Percentiles rank a stretch among this genome's conserved stretches.
phyloP scores from a whole-genome alignment of 2,888 invertebrate genomes.

The Himalopsyche japonica region DNA sequence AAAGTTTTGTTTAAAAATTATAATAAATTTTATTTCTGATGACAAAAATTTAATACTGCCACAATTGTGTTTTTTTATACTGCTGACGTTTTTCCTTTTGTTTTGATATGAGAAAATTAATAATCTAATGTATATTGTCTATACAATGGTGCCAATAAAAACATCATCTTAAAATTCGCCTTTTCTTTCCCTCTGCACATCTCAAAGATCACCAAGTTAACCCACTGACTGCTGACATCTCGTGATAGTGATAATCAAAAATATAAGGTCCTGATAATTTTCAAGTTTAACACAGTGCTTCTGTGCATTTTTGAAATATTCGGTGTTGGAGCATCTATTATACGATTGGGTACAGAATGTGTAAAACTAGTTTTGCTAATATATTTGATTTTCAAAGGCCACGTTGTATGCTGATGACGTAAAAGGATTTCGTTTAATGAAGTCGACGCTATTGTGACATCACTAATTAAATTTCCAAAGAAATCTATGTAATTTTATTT shows the following conservation, averaged over 20 bases:
- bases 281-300: too few relatives aligned
- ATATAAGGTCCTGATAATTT: too few relatives aligned
- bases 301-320: too few relatives aligned
- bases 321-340: too few relatives aligned
- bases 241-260: too few relatives aligned
- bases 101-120: neutral
- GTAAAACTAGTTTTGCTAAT: neutral
- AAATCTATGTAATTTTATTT: too few relatives aligned
- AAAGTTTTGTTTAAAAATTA: neutral
- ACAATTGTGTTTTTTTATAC: neutral
- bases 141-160: constrained; percentile 32
- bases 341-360: too few relatives aligned
- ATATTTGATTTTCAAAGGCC: neutral
- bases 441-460: too few relatives aligned
- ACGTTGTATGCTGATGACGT: neutral
- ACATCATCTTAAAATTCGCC: neutral
- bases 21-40: neutral
- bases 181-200: neutral
- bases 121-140: constrained; percentile 8
- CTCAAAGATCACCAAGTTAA: neutral
- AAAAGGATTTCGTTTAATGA: too few relatives aligned
- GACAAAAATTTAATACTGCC: neutral
- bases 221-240: too few relatives aligned
- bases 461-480: too few relatives aligned
- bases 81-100: neutral